These are phyloP conservation scores for Girardinus metallicus DNA, from an alignment of 2,797 vertebrate species.

Conservation along the genomic window DNA sequence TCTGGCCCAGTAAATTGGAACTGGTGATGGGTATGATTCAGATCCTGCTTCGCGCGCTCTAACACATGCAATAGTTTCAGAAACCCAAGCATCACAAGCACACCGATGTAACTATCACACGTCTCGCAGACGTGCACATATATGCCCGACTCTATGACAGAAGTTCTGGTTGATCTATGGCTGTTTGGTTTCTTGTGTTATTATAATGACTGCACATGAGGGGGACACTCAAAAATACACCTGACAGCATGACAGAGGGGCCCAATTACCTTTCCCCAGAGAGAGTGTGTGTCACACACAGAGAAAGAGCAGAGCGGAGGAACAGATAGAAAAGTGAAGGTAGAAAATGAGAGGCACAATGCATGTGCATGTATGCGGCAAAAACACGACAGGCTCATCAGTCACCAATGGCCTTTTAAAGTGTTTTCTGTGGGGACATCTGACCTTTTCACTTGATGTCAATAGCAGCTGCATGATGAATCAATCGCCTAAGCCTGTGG, in stretches of 20 bases:
- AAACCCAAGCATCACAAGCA: constrained; percentile 12
- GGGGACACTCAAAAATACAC: constrained; percentile 74
- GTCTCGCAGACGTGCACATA: constrained; percentile 8
- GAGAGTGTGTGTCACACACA: constrained; percentile 33
- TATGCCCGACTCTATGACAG: constrained; percentile 44
- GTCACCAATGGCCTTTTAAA: constrained; percentile 80
- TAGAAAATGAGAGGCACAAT: constrained; percentile 25
- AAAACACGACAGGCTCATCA: constrained; percentile 79
- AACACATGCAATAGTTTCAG: constrained; percentile 5
- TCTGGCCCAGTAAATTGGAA: background rate
- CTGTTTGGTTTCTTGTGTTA: constrained; percentile 74
- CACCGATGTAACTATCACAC: constrained; percentile 6
- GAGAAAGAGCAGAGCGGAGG: constrained; percentile 13
- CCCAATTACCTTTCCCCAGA: constrained; percentile 75
- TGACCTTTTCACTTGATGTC: constrained; percentile 83
- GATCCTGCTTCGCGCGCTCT: constrained; percentile 24
- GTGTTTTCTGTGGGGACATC: constrained; percentile 72
- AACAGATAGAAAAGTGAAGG: constrained; percentile 34
- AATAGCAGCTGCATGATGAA: constrained; percentile 79
- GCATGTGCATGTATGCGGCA: constrained; percentile 64
- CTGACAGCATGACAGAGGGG: constrained; percentile 80
- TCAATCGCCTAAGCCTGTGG: constrained; percentile 67
- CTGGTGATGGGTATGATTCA: constrained; percentile 12
- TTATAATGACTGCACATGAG: constrained; percentile 81
- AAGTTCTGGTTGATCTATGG: constrained; percentile 74